phyloP scores from a whole-genome alignment of 2,113 vertebrate genomes.

The Trogon melanurus region DNA sequence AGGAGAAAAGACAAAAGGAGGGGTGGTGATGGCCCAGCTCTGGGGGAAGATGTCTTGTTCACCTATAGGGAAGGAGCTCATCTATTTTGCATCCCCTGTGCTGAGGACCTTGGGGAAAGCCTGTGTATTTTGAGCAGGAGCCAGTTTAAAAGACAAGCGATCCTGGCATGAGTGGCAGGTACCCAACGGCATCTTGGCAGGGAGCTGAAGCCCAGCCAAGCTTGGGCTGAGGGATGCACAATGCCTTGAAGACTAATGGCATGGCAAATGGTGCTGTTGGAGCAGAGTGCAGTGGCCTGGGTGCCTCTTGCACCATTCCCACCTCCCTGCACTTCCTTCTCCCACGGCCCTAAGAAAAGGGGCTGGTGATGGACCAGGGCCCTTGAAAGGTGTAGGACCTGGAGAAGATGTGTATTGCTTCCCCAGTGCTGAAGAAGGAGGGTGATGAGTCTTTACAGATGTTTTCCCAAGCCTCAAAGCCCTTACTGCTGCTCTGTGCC shows the following conservation, averaged over 20 bases:
- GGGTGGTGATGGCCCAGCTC: not conserved
- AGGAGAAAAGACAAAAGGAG: not conserved
- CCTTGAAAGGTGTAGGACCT: not conserved
- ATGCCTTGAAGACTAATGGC: not conserved
- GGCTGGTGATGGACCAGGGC: too few species aligned
- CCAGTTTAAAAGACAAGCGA: not conserved
- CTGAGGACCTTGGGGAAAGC: not conserved
- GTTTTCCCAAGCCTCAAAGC: not conserved
- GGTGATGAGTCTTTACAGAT: not conserved
- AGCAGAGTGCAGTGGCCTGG: not conserved
- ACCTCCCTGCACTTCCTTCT: rapidly evolving
- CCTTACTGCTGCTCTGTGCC: not conserved
- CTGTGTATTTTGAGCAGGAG: not conserved
- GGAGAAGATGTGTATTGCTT: not conserved
- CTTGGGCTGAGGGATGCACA: rapidly evolving
- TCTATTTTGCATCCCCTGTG: not conserved
- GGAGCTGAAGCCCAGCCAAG: not conserved
- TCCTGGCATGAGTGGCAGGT: not conserved
- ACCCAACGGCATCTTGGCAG: not conserved
- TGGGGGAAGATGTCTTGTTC: not conserved
- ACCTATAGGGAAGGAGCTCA: not conserved
- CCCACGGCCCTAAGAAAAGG: rapidly evolving
- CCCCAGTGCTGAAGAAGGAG: not conserved
- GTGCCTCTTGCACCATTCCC: not conserved
- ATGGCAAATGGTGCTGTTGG: not conserved